phyloP scores from a whole-genome alignment of 2,888 invertebrate genomes.

The Sesia apiformis region DNA sequence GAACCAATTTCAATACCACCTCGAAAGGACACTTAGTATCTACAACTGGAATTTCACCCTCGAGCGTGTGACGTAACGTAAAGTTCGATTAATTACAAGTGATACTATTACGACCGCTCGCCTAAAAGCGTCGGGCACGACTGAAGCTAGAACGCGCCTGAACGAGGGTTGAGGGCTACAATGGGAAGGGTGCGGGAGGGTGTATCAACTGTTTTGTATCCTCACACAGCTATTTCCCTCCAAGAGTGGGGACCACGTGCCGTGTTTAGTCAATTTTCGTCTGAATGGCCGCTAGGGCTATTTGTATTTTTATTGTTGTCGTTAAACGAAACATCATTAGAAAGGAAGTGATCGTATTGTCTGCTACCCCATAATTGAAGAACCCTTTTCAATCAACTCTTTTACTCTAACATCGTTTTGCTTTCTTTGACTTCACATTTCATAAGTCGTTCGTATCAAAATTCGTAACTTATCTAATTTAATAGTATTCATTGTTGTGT shows the following conservation, averaged over 20 bases:
- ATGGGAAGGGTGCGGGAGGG: slow-evolving; percentile 38
- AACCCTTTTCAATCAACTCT: slow-evolving; percentile 8
- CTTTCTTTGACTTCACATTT: no score
- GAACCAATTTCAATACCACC: slow-evolving; percentile 31
- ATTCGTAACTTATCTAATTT: no score
- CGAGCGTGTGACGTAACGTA: slow-evolving; percentile 57
- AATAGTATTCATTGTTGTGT: slow-evolving; percentile 3
- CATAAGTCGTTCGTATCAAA: no score
- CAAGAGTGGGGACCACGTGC: slow-evolving; percentile 53
- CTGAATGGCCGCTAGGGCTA: slow-evolving; percentile 37
- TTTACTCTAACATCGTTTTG: no score
- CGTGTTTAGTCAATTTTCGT: slow-evolving; percentile 55
- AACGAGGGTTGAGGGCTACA: slow-evolving; percentile 6
- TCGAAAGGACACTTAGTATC: slow-evolving; percentile 26
- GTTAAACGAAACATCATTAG: slow-evolving; percentile 34
- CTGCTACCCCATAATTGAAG: slow-evolving; percentile 20
- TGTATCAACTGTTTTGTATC: slow-evolving; percentile 61
- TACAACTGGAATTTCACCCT: slow-evolving; percentile 37
- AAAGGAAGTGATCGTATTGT: slow-evolving; percentile 16
- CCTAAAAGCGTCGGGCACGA: slow-evolving; percentile 36
- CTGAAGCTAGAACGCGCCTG: slow-evolving; percentile 28
- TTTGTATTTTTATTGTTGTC: slow-evolving; percentile 56
- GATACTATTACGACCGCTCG: slow-evolving; percentile 30
- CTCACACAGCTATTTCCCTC: slow-evolving; percentile 50
- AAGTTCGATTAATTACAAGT: slow-evolving; percentile 26